A percentile compares a stretch with the other conserved stretches of the same genome.
These are phyloP conservation scores for Pachycephus smyrnensis DNA, from an alignment of 2,888 invertebrate genomes.

Conservation along the genomic window DNA sequence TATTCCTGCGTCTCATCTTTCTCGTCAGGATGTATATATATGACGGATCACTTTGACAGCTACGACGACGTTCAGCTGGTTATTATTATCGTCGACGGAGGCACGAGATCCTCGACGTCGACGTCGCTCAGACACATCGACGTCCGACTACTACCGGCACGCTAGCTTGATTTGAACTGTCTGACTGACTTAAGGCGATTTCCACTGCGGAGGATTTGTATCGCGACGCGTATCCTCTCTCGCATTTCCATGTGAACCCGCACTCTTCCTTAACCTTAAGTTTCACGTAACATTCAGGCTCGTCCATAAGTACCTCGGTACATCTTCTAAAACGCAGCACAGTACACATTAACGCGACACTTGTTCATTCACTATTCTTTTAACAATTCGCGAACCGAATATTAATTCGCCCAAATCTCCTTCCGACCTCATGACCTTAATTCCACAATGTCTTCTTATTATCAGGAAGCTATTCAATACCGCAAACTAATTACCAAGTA, in stretches of 20 bases:
- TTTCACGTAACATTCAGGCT: not conserved
- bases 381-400: not conserved
- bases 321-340: not conserved
- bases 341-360: not conserved
- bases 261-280: not conserved
- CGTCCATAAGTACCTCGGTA: not conserved
- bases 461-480: not conserved
- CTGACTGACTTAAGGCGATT: not conserved
- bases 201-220: not conserved
- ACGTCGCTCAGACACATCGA: slow-evolving; percentile 1
- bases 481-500: not conserved
- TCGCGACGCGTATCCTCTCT: not conserved
- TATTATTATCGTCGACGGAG: not conserved
- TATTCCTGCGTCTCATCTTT: slow-evolving; percentile 53
- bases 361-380: not conserved
- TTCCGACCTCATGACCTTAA: not conserved
- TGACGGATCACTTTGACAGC: slow-evolving; percentile 15
- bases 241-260: not conserved
- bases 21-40: slow-evolving; percentile 35
- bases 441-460: not conserved
- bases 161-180: not conserved
- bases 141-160: not conserved
- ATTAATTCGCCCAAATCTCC: not conserved
- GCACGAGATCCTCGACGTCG: not conserved
- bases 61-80: not conserved